A percentile compares a stretch with the other conserved stretches of the same genome.
Evolutionary conservation across 2,888 invertebrate species (phyloP).

Genomic region (Morpho helenor): DNA sequence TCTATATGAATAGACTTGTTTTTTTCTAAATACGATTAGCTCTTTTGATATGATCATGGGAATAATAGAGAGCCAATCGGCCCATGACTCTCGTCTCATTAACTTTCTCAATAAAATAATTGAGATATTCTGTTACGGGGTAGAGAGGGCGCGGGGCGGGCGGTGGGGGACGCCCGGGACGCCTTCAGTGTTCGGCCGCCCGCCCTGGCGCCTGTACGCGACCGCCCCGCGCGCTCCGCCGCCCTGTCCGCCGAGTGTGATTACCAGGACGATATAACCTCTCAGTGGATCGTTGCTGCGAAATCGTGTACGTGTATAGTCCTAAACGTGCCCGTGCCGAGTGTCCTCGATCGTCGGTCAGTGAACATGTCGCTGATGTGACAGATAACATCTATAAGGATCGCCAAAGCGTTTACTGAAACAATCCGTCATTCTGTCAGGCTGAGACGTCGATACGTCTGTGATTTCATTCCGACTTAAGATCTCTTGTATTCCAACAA

Average conservation of each 20-base stretch:
- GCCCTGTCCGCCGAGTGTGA: constrained; percentile 29
- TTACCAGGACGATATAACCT: constrained; percentile 43
- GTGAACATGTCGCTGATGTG: constrained; percentile 27
- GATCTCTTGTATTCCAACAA: constrained; percentile 12
- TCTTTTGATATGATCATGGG: constrained; percentile 33
- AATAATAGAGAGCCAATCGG: constrained; percentile 48
- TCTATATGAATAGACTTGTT: too few relatives aligned
- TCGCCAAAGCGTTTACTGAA: constrained; percentile 32
- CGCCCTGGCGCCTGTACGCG: constrained; percentile 63
- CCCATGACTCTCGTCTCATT: constrained; percentile 70
- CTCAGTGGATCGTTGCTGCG: constrained; percentile 33
- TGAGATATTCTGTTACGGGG: constrained; percentile 66
- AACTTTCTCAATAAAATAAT: constrained; percentile 77
- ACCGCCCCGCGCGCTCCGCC: constrained; percentile 33
- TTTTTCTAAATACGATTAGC: neutral
- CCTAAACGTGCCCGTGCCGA: neutral
- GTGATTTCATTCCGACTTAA: constrained; percentile 12
- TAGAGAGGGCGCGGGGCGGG: constrained; percentile 37
- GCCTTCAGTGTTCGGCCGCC: constrained; percentile 64
- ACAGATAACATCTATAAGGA: constrained; percentile 32
- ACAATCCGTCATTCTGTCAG: constrained; percentile 43
- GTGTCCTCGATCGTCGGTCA: constrained; percentile 31
- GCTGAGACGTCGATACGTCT: constrained; percentile 26
- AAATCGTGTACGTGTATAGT: constrained; percentile 27
- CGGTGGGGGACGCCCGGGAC: constrained; percentile 42